These are phyloP conservation scores for Dasyprocta punctata DNA, from an alignment of 2,113 vertebrate genomes.

Conservation along the genomic window DNA sequence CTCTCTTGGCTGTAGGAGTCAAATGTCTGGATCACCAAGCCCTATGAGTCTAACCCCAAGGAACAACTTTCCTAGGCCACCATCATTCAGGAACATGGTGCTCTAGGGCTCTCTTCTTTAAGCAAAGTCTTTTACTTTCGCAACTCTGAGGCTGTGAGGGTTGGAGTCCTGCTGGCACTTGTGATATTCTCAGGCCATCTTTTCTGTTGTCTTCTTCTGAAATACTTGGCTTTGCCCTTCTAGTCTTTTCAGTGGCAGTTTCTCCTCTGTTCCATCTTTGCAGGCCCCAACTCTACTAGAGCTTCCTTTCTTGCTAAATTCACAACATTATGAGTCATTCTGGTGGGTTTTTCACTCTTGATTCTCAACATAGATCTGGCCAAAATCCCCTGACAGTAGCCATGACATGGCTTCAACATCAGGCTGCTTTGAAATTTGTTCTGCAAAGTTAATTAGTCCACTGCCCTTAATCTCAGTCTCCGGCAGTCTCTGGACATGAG, in stretches of 20 bases:
- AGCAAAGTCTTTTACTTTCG: too few relatives aligned
- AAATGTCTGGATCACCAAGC: too few relatives aligned
- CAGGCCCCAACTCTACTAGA: background rate
- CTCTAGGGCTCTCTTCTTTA: too few relatives aligned
- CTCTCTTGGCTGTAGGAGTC: too few relatives aligned
- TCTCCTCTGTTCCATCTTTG: background rate
- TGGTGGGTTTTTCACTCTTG: background rate
- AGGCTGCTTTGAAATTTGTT: background rate
- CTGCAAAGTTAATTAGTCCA: background rate
- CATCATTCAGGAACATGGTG: too few relatives aligned
- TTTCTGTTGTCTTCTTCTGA: too few relatives aligned
- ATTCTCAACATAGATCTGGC: background rate
- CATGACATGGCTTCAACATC: background rate
- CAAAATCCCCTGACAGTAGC: background rate
- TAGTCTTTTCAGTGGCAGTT: background rate
- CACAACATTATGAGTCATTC: background rate
- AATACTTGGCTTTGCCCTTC: background rate
- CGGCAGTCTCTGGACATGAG: background rate
- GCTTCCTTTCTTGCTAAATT: background rate
- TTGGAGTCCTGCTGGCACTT: too few relatives aligned
- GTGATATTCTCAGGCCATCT: too few relatives aligned
- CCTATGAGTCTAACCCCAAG: too few relatives aligned
- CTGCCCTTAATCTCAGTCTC: background rate
- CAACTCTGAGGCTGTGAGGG: too few relatives aligned
- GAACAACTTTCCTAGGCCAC: too few relatives aligned